These are phyloP conservation scores for Dryadula phaetusa DNA, from an alignment of 2,888 invertebrate genomes.

Conservation along the genomic window DNA sequence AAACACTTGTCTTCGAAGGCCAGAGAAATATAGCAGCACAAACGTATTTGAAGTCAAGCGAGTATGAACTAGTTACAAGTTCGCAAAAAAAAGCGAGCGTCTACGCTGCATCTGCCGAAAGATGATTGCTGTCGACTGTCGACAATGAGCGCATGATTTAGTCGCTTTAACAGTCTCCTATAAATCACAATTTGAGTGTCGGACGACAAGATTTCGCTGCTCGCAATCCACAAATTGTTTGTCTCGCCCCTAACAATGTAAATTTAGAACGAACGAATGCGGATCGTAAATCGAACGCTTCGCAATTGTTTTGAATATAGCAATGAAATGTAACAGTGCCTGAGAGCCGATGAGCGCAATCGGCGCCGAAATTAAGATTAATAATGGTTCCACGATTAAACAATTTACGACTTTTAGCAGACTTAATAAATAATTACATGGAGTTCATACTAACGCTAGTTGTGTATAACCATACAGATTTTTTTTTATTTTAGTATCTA, in stretches of 20 bases:
- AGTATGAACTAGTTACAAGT: background rate
- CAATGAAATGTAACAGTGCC: constrained; percentile 68
- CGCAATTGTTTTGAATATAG: constrained; percentile 78
- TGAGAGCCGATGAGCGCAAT: constrained; percentile 57
- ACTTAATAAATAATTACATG: constrained; percentile 7
- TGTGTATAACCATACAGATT: too few relatives aligned
- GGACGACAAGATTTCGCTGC: constrained; percentile 71
- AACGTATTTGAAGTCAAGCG: background rate
- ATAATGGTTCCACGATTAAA: constrained; percentile 53
- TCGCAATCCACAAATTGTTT: constrained; percentile 81
- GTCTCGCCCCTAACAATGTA: constrained; percentile 80
- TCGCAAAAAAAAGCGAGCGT: constrained; percentile 3
- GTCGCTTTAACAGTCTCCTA: constrained; percentile 67
- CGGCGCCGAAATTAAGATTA: constrained; percentile 69
- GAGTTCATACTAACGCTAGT: constrained; percentile 9
- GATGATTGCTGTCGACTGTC: constrained; percentile 59
- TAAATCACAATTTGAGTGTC: constrained; percentile 75
- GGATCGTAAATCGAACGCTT: constrained; percentile 77
- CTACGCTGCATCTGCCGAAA: constrained; percentile 22
- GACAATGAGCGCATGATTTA: constrained; percentile 74
- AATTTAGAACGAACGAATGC: constrained; percentile 80
- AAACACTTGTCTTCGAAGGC: background rate
- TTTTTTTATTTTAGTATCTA: too few relatives aligned
- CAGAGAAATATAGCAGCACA: background rate
- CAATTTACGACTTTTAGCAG: constrained; percentile 45